Evolutionary conservation across 2,888 invertebrate genomes (phyloP), one percentile per base, ranked within the genome.

Genomic region (Carabus problematicus): DNA sequence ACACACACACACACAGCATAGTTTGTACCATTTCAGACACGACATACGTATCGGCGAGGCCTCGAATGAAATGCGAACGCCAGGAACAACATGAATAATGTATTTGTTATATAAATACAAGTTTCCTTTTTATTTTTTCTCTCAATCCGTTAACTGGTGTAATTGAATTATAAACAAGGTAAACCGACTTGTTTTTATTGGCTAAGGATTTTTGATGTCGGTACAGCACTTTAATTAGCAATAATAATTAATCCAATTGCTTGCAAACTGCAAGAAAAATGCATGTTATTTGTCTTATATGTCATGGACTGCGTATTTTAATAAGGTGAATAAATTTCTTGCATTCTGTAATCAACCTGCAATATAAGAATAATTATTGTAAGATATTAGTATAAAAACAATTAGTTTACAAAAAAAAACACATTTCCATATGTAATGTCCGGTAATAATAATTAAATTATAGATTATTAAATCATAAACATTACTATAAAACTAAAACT

Each of bases 141-240:
- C 39, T 18, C 39, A 16, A 55, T 19, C 55, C 55, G 19, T 55
- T 19, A 60, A 43, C 60, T 16, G 60, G 18, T 60, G 43, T 60
- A 60, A 60, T 60, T 60, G 45, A 60, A 60, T 60, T 60, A 60
- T 43, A 60, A 45, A 62, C 49, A 62, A 49, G 40, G 62, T 62
- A 29, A 62, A 40, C 52, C 11, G 49, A 41, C 39, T 11, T 39
- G 40, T 19, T 60, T 41, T 62, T 62, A 39, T 29, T 62, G 8
- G 47, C n/a, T 29, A 62, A 49, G 39, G 39, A 39, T 58, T 58
- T 18, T 41, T 52, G 39, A 62, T 62, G 39, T 9, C 40, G 40
- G 52, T 62, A 49, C 14, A 49, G 40, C 40, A 49, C 62, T 39
- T 52, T 62, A 49, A 62, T 52, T 49, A 62, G 49, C 49, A 12